Evolutionary conservation across 30 jellyfish, hydroid and myxozoan species (phyloP).

Genomic region (Chrysaora quinquecirrha): DNA sequence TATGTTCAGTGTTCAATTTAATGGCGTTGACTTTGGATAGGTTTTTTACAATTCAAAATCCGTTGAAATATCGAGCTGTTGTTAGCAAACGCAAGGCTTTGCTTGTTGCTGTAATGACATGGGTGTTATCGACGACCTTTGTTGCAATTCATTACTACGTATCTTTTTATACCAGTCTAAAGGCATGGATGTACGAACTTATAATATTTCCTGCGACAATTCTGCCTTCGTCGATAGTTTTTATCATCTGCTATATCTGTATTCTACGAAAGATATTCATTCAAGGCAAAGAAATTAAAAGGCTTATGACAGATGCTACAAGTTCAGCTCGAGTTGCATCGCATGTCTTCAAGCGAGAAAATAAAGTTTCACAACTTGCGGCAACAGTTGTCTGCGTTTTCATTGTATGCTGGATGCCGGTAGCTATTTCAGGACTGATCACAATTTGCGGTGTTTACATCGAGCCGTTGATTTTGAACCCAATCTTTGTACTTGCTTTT

Average conservation of each 20-base stretch:
- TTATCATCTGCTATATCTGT: not conserved
- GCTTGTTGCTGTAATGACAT: not conserved
- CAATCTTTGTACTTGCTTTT: constrained; percentile 38
- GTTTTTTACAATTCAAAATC: constrained; percentile 2
- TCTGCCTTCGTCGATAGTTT: constrained; percentile 7
- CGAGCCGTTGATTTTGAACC: not conserved
- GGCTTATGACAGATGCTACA: not conserved
- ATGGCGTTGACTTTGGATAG: constrained; percentile 41
- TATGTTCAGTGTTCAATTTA: constrained; percentile 43
- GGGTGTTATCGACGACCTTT: constrained; percentile 1
- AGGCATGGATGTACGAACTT: not conserved
- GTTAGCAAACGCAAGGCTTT: not conserved
- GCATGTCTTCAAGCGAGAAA: constrained; percentile 25
- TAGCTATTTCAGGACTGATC: constrained; percentile 21
- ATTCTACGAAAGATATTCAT: not conserved
- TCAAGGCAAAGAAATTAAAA: constrained; percentile 21
- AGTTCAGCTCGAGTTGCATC: not conserved
- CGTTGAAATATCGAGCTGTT: constrained; percentile 20
- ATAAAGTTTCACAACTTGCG: constrained; percentile 51
- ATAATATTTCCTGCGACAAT: constrained; percentile 15
- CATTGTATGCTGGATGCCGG: constrained; percentile 72
- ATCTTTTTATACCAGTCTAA: not conserved
- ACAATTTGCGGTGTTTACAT: not conserved
- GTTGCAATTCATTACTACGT: not conserved
- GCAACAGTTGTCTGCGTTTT: constrained; percentile 44